These are phyloP conservation scores for Leucoraja ocellata DNA, from an alignment of 2,797 vertebrate species.

Conservation along the genomic window DNA sequence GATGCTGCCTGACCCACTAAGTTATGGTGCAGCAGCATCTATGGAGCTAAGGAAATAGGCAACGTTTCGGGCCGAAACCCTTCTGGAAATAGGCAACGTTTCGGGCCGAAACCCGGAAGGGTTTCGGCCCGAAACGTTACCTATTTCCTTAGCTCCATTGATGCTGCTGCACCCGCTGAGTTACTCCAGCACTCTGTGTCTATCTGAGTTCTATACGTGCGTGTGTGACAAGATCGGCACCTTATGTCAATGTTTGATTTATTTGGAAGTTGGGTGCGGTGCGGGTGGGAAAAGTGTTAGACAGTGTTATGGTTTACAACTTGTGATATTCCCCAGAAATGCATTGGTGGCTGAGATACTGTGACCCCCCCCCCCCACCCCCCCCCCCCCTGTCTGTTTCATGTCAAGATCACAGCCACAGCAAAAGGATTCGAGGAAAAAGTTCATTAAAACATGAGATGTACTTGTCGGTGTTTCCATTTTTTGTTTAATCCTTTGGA, in stretches of 20 bases:
- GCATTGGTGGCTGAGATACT: slow-evolving; percentile 46
- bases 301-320: neutral
- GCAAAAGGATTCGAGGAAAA: slow-evolving; percentile 5
- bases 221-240: neutral
- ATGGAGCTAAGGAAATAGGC: no score
- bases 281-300: neutral
- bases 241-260: neutral
- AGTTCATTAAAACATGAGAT: neutral
- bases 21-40: no score
- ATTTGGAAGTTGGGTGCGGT: no score
- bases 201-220: no score
- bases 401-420: slow-evolving; percentile 10
- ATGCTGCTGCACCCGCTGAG: no score
- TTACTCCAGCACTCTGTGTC: no score
- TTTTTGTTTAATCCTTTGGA: neutral
- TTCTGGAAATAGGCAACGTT: no score
- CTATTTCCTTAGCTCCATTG: no score
- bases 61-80: no score
- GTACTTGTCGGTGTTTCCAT: neutral
- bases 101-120: no score
- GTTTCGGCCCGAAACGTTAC: no score
- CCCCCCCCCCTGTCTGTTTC: slow-evolving; percentile 39
- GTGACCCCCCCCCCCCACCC: slow-evolving; percentile 43
- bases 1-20: no score
- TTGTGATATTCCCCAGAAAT: neutral